Base-by-base conservation (phyloP, 2,113 vertebrate genomes). In the Gulo gulo region DNA sequence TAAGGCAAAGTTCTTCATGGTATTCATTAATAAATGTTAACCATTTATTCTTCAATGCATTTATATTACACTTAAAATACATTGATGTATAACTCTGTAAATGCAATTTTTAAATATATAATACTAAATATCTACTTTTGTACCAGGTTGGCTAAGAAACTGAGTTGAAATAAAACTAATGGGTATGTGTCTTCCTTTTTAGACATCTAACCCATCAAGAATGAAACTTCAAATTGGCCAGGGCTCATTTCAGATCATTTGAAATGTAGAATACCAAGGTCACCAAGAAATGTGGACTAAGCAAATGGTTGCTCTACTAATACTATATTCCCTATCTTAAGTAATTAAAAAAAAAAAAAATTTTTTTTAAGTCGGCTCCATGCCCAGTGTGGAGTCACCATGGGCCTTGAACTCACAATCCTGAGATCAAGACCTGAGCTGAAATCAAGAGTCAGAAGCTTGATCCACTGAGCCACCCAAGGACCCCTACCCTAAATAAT, bases 261-360 rank as follows among this genome's bases (percentile, higher is more conserved):
- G 82, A 94, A 89, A 91, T 82, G n/a, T 82, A n/a, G 73, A 88
- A 88, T 95, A 84, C 15, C 47, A 79, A 84, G 26, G 59, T 84
- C 21, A 55, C 15, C 24, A 92, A 52, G 61, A 93, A 90, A 91
- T 12, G 65, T 97, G 61, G 55, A 88, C 13, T 94, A 76, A 76
- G 34, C 71, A 92, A 92, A 84, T 76, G 36, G 24, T 73, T 63
- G 1, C 82, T 94, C 24, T 65, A 86, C 1, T 91, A 52, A 61
- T 82, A 86, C n/a, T 92, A 73, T 61, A 87, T 34, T 90, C 34
- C 42, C 39, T 82, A 85, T 1, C 2, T 18, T 71, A 20, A 69
- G n/a, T 69, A 69, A 69, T n/a, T n/a, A 2, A 69, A 69, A 69
- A 36, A 69, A 69, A 69, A 36, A n/a, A n/a, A 29, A 4, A 1